These are phyloP conservation scores for Scomber japonicus DNA, from an alignment of 2,113 vertebrate genomes.

Conservation along the genomic window DNA sequence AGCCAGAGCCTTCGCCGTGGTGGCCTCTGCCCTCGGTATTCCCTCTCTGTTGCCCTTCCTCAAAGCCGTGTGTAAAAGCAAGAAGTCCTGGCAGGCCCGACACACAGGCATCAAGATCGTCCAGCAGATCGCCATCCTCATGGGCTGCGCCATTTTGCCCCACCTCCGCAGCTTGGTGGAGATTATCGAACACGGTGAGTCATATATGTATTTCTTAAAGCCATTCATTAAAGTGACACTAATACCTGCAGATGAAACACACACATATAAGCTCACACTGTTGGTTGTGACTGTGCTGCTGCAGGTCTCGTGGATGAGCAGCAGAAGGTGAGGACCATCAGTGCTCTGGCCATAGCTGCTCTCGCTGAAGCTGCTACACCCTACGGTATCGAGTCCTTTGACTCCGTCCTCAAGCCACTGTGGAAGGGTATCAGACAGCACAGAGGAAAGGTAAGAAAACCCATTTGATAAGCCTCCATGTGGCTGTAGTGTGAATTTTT, in stretches of 20 bases:
- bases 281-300: neutral
- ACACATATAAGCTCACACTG: neutral
- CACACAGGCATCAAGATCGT: constrained; percentile 99
- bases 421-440: constrained; percentile 99
- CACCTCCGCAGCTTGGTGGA: constrained; percentile 98
- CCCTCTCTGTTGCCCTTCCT: constrained; percentile 97
- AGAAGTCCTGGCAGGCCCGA: constrained; percentile 98
- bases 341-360: constrained; percentile 97
- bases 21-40: constrained; percentile 97
- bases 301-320: constrained; percentile 98
- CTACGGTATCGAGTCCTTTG: constrained; percentile 98
- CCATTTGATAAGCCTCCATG: constrained; percentile 17
- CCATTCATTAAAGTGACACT: no score
- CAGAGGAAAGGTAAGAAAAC: constrained; percentile 92
- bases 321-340: constrained; percentile 98
- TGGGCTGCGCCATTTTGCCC: constrained; percentile 98
- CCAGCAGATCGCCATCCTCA: constrained; percentile 99
- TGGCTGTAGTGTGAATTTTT: constrained; percentile 68
- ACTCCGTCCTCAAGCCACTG: constrained; percentile 97
- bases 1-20: constrained; percentile 97
- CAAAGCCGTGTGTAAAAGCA: constrained; percentile 99
- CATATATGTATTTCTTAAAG: no score
- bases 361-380: constrained; percentile 98
- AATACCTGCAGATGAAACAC: no score
- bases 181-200: constrained; percentile 98